These are phyloP conservation scores for Phataginus tricuspis DNA, from an alignment of 2,797 vertebrate species.

Conservation along the genomic window DNA sequence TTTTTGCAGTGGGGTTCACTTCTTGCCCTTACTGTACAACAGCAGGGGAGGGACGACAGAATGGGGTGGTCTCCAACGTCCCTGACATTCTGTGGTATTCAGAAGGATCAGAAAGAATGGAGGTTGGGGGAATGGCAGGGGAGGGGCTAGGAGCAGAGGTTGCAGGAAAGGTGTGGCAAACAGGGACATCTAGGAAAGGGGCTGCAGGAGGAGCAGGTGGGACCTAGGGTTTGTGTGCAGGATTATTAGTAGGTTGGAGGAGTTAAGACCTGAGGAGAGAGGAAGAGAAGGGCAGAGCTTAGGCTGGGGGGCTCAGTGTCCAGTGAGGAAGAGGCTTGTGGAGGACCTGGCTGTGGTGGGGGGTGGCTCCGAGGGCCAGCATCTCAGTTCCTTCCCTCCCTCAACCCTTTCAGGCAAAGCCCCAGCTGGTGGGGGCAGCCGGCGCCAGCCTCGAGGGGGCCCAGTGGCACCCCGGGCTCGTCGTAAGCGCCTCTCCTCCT, in stretches of 20 bases:
- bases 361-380: not conserved
- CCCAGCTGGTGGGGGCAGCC: conserved; percentile 61
- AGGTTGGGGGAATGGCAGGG: not conserved
- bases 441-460: conserved; percentile 72
- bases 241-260: not conserved
- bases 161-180: not conserved
- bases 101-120: not conserved
- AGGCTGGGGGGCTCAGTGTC: not conserved
- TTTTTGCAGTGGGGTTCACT: not conserved
- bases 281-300: not conserved
- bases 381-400: conserved; percentile 65
- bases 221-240: not conserved
- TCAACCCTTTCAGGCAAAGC: conserved; percentile 77
- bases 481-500: conserved; percentile 69
- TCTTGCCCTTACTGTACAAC: not conserved
- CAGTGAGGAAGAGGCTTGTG: not conserved
- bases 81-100: not conserved
- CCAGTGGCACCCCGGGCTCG: conserved; percentile 69
- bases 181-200: not conserved
- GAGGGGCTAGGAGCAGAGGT: not conserved
- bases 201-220: not conserved
- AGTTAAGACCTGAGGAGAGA: not conserved
- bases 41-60: not conserved
- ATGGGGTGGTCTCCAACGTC: accelerated
- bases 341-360: conserved; percentile 20